These are phyloP conservation scores for Desmophyllum pertusum DNA, from an alignment of 92 coral and sea anemone species.

Conservation along the genomic window DNA sequence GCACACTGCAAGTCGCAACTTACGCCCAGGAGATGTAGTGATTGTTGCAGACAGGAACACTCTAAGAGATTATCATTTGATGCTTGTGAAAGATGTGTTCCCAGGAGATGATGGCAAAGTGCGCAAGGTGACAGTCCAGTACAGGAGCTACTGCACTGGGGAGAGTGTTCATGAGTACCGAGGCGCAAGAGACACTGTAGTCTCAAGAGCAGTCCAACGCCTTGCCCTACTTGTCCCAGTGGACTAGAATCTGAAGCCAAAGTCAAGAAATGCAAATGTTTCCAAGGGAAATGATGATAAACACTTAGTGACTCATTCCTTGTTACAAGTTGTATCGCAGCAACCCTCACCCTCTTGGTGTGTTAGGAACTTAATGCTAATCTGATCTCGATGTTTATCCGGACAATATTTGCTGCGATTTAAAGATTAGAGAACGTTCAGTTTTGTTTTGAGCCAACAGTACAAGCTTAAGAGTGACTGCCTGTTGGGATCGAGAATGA, in stretches of 20 bases:
- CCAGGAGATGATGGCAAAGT: slow-evolving; percentile 71
- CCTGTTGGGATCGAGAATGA: too few relatives aligned
- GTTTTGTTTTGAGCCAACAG: too few relatives aligned
- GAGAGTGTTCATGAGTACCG: slow-evolving; percentile 48
- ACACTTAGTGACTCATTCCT: slow-evolving; percentile 15
- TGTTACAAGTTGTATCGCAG: slow-evolving; percentile 29
- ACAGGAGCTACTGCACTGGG: slow-evolving; percentile 58
- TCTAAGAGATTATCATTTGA: slow-evolving; percentile 54
- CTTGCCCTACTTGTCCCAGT: slow-evolving; percentile 59
- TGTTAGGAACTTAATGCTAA: too few relatives aligned
- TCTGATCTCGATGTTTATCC: too few relatives aligned
- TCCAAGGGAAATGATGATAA: slow-evolving; percentile 12
- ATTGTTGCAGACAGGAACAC: slow-evolving; percentile 69
- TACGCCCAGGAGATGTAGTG: slow-evolving; percentile 69
- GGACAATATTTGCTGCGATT: too few relatives aligned
- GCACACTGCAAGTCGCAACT: slow-evolving; percentile 51
- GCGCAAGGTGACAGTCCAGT: slow-evolving; percentile 59
- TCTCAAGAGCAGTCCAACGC: slow-evolving; percentile 45
- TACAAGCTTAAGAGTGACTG: too few relatives aligned
- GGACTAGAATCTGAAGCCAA: slow-evolving; percentile 41
- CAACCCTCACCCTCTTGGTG: slow-evolving; percentile 46
- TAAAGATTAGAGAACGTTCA: too few relatives aligned
- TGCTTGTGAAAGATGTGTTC: slow-evolving; percentile 59
- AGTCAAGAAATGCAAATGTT: not conserved
- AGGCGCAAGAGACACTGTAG: slow-evolving; percentile 36